Base-by-base conservation (phyloP, 2,888 invertebrate species). In the Syrphus vitripennis region DNA sequence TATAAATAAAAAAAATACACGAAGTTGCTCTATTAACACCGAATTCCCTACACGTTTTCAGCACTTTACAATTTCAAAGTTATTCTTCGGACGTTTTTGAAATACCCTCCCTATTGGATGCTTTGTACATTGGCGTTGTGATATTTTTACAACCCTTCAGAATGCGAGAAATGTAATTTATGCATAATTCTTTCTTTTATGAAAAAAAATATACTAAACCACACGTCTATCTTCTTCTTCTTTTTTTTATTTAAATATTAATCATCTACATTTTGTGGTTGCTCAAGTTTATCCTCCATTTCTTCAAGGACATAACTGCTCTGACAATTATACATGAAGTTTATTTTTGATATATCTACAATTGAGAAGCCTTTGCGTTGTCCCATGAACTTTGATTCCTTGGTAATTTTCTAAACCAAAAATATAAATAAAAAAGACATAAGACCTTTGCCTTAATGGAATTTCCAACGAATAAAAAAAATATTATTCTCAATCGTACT, bases 251-350 rank as follows among this genome's bases (percentile, higher is more conserved):
- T 59, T 37, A 19, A 14, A 59, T 7, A 59, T 34, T 34, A 57
- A 57, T 21, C 59, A 37, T 67, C 12, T 7, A 24, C 16, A 3
- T 67, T 26, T 34, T 59, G 24, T 9, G 45, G 4, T 48, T 69
- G n/a, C n/a, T n/a, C 59, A n/a, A 77, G 48, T 29, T 37, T 29
- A 37, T 26, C 10, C 4, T 16, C 57, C n/a, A 12, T 5, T 3
- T 19, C 34, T 6, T 65, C 65, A 37, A 45, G 16, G 42, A 21
- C 12, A 50, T 26, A 21, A 21, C 19, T 88, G 50, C 37, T 42
- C 21, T 87, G 88, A 87, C 91, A 91, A 59, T 89, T 89, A 83
- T 91, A 92, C 92, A 92, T 91, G 5, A 89, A 83, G 55, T 91
- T 91, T n/a, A 92, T 90, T 86, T 91, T 91, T 10, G 76, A 83